Evolutionary conservation across 2,113 vertebrate species (phyloP).

Genomic region (Chloropsis cyanopogon): DNA sequence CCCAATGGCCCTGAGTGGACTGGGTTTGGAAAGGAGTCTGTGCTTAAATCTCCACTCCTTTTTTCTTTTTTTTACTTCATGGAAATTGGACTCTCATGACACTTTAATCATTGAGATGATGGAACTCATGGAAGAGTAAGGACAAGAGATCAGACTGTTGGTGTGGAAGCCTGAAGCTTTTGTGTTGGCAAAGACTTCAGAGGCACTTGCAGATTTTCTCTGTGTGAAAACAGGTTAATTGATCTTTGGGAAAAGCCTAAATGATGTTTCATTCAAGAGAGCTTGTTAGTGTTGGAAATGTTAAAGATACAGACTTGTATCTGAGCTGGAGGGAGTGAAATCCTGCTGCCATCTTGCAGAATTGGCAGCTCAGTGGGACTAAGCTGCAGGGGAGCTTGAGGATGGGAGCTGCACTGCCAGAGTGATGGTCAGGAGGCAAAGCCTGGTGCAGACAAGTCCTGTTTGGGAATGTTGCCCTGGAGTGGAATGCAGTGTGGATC

Average conservation of each 20-base stretch:
- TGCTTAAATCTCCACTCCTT: background rate
- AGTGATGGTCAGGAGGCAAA: background rate
- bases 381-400: background rate
- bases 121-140: background rate
- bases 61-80: background rate
- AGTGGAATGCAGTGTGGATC: background rate
- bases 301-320: background rate
- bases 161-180: background rate
- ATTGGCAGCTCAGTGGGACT: rapidly evolving
- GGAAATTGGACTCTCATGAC: background rate
- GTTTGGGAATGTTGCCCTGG: background rate
- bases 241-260: background rate
- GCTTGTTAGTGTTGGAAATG: background rate
- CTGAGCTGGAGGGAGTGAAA: background rate
- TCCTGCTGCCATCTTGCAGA: background rate
- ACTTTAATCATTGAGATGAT: background rate
- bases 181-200: background rate
- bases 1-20: background rate
- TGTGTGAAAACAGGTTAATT: background rate
- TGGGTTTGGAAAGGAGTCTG: background rate
- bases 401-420: background rate
- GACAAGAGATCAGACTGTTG: background rate
- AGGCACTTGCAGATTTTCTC: background rate
- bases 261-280: background rate
- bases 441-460: background rate